Base-by-base conservation (phyloP, 1,140 invertebrate genomes). In the Grapholita molesta region DNA sequence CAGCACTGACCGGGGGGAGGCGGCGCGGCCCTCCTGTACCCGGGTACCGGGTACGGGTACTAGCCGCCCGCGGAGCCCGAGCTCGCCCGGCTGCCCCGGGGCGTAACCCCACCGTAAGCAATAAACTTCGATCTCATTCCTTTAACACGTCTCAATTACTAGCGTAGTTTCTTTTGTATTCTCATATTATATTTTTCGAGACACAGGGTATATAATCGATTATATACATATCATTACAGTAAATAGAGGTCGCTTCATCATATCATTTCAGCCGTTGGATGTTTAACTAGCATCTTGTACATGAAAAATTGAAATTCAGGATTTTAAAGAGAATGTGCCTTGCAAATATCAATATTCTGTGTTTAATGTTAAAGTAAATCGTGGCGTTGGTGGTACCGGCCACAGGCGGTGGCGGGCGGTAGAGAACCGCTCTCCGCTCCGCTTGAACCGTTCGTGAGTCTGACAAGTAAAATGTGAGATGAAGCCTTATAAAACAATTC, bases 1-100 rank as follows among this genome's bases (percentile, higher is more conserved):
- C 97, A 98, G 93, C 96, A 97, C 96, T 97, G 96, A 97, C 96
- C 91, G 88, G 88, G 84, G 86, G 88, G 86, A 67, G 86, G 86
- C 90, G 90, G 91, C 83, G 85, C 86, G 70, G 87, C 90, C 70
- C 85, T 91, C 18, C 80, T 92, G 71, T 92, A 92, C 77, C 90
- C 91, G 71, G 86, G 84, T 67, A 70, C 89, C 74, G 88, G 88
- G 73, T 90, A 90, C 76, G 86, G 87, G 32, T 89, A 88, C 76
- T 88, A 76, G 82, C 80, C 75, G 52, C 70, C 73, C 70, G 70
- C 73, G 66, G 82, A 78, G 77, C 82, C 71, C 30, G 70, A n/a
- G 33, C 61, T 33, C 64, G 18, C 21, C 71, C 52, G 72, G 67
- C 70, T 71, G 71, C 68, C 64, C 67, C 67, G 52, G 73, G 68